Conservation (phyloP, 2,113 vertebrate species). For the Buteo buteo region DNA sequence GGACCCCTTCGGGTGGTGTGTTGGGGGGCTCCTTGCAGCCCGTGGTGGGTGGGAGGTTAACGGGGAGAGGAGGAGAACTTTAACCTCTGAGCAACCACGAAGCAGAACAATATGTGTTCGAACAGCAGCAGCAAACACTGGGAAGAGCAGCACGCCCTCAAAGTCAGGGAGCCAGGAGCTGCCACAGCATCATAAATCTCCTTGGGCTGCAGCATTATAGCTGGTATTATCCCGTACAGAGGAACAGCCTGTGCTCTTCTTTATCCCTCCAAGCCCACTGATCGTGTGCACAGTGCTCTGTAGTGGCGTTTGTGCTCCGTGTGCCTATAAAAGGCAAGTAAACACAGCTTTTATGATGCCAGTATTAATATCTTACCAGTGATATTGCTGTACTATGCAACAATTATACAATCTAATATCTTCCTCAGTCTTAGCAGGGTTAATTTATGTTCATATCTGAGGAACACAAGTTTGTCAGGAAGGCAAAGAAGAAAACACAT, state of each 20-base stretch:
- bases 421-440: not conserved
- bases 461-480: not conserved
- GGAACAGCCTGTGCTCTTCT: not conserved
- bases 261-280: not conserved
- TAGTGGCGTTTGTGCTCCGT: not conserved
- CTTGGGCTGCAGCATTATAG: not conserved
- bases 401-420: not conserved
- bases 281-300: not conserved
- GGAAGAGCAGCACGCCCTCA: not conserved
- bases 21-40: not conserved
- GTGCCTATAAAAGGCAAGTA: not conserved
- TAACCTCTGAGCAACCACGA: not conserved
- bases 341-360: not conserved
- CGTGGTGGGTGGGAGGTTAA: no score
- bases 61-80: not conserved
- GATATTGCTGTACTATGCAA: not conserved
- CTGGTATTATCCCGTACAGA: not conserved
- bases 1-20: not conserved
- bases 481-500: not conserved
- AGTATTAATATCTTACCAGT: not conserved
- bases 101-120: not conserved
- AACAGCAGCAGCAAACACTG: not conserved
- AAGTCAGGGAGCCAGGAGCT: not conserved
- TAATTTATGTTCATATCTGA: not conserved
- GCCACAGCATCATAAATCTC: not conserved